Evolutionary conservation across 2,888 invertebrate species (phyloP).

Genomic region (Drosophila buzzatii): DNA sequence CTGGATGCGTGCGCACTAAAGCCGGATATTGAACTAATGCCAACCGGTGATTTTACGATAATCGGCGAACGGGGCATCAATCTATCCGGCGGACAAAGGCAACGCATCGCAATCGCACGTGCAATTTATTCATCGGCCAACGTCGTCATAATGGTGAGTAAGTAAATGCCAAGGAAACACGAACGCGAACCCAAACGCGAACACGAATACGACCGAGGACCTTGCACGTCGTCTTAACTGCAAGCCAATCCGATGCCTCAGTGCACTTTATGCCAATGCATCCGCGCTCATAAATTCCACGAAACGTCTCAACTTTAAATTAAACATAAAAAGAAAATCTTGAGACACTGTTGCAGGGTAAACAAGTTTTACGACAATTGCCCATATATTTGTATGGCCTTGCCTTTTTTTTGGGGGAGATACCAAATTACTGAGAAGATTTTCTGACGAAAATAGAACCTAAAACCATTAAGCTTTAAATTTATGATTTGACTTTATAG

Average conservation of each 20-base stretch:
- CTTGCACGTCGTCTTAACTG: background rate
- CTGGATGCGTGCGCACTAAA: conserved; percentile 90
- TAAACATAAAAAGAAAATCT: conserved; percentile 30
- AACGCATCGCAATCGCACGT: conserved; percentile 92
- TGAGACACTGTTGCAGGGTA: conserved; percentile 51
- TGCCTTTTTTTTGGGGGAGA: too few relatives aligned
- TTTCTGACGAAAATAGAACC: conserved; percentile 8
- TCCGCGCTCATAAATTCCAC: conserved; percentile 39
- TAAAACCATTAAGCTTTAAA: background rate
- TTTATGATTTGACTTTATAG: background rate
- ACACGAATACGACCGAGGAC: background rate
- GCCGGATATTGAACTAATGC: conserved; percentile 91
- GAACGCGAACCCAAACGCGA: background rate
- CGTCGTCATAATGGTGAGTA: conserved; percentile 89
- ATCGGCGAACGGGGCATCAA: conserved; percentile 92
- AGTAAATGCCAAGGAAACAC: conserved; percentile 32
- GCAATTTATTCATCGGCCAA: conserved; percentile 92
- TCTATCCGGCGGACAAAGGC: conserved; percentile 93
- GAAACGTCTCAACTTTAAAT: conserved; percentile 35
- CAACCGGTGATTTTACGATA: conserved; percentile 90
- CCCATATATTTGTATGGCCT: conserved; percentile 25
- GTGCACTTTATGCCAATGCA: conserved; percentile 56
- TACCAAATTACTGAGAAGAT: conserved; percentile 8
- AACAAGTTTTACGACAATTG: conserved; percentile 43
- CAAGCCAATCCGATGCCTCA: conserved; percentile 48